Evolutionary conservation across 2,113 vertebrate genomes (phyloP).

Genomic region (Corythornis vintsioides): DNA sequence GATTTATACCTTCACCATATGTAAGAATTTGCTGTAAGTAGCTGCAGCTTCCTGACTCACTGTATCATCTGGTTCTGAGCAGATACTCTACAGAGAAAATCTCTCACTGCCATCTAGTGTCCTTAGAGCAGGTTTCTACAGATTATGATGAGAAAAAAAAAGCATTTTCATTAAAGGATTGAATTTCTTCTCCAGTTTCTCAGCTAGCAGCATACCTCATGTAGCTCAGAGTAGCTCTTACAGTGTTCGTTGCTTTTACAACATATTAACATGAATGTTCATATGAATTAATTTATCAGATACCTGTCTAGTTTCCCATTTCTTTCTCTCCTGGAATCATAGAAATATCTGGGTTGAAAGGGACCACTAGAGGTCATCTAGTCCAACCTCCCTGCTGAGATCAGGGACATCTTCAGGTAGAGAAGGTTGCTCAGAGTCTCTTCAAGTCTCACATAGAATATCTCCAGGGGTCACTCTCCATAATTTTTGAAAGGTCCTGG

Average conservation of each 20-base stretch:
- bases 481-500: too few species aligned
- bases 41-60: background rate
- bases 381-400: too few species aligned
- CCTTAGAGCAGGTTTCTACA: background rate
- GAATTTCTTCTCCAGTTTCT: background rate
- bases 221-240: background rate
- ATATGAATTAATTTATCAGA: background rate
- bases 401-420: too few species aligned
- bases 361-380: too few species aligned
- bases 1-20: background rate
- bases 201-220: background rate
- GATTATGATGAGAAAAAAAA: background rate
- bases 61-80: fast-evolving
- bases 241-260: background rate
- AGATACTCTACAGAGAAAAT: background rate
- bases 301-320: background rate
- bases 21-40: background rate
- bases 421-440: too few species aligned
- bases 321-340: background rate
- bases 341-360: too few species aligned
- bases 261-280: background rate
- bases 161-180: fast-evolving
- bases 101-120: conserved; percentile 59
- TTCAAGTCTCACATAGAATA: too few species aligned
- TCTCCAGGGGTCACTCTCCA: too few species aligned